Base-by-base conservation (phyloP, 2,113 vertebrate genomes). In the Natator depressus region DNA sequence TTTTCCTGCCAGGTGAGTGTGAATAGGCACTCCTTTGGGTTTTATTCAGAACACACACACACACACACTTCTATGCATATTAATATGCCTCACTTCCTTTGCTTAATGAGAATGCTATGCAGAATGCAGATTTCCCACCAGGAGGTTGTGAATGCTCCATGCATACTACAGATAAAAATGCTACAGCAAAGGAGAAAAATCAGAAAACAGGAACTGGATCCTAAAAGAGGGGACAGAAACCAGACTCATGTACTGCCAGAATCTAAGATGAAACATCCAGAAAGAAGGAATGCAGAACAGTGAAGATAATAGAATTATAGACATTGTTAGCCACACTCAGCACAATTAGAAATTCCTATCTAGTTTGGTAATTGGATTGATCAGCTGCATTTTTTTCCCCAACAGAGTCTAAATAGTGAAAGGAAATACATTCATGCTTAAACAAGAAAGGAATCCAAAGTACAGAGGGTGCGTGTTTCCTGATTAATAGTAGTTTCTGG, bases 241-340 rank as follows among this genome's bases (percentile, higher is more conserved):
- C 88, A 65, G 90, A 65, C 29, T 85, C 75, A 19, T n/a, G 22
- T n/a, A 62, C 49, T 65, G 81, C 46, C 65, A 94, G 65, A 29
- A 85, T 93, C 81, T 53, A 47, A 83, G 89, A 0, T 81, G 81
- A 95, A 95, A 88, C 85, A 86, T 69, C 87, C 72, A 91, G 72
- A 89, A 93, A 91, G 51, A 51, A 93, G 94, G 94, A 96, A 94
- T n/a, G 85, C 62, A 97, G 92, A 72, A 50, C 25, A 54, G 59
- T 46, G 51, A 91, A 75, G 55, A 89, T 86, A 72, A 81, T 38
- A 81, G 72, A 92, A 92, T 4, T 84, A 19, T 24, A 47, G 42
- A 46, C 85, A 51, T 4, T 95, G 89, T 84, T 80, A 93, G n/a
- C 19, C 87, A 95, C 87, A 88, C 35, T 25, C 31, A 19, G 62